These are phyloP conservation scores for Halocynthia aurantium DNA, from an alignment of 23 tunicate genomes.

Conservation along the genomic window DNA sequence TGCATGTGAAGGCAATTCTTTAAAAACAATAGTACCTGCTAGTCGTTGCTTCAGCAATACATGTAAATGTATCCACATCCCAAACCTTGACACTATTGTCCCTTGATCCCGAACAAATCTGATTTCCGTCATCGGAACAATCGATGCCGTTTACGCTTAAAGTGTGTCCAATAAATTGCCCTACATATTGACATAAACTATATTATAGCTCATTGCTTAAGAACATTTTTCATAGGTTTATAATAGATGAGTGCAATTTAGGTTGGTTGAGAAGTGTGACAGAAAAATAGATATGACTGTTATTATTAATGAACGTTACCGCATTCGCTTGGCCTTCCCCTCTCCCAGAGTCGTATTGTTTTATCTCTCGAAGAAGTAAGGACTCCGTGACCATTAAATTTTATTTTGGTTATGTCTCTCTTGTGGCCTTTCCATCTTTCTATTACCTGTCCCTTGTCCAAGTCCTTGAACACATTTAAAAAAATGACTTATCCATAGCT, in stretches of 20 bases:
- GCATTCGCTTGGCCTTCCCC: conserved; percentile 4
- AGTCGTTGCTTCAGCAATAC: conserved; percentile 13
- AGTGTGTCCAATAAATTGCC: conserved; percentile 40
- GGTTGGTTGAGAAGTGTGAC: neutral
- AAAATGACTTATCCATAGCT: too few species aligned
- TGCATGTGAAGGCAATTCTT: too few species aligned
- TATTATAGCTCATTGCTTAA: too few species aligned
- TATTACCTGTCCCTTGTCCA: conserved; percentile 5
- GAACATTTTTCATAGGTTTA: too few species aligned
- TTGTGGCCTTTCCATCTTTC: conserved; percentile 33
- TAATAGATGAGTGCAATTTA: too few species aligned
- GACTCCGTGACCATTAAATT: neutral
- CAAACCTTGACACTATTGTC: conserved; percentile 61
- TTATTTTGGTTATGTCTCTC: conserved; percentile 36
- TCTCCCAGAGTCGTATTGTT: conserved; percentile 45
- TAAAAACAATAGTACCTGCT: conserved; percentile 35
- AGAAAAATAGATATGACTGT: neutral
- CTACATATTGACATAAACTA: conserved; percentile 5
- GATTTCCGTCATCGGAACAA: conserved; percentile 8
- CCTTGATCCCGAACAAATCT: conserved; percentile 49
- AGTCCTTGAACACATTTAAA: conserved; percentile 4
- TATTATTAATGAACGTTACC: neutral
- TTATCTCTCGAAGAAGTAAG: conserved; percentile 65
- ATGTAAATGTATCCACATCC: conserved; percentile 56
- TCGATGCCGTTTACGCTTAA: conserved; percentile 49